Percentiles rank a stretch among this genome's conserved stretches.
These are phyloP conservation scores for Tortricodes alternella DNA, from an alignment of 2,888 invertebrate species.

Conservation along the genomic window DNA sequence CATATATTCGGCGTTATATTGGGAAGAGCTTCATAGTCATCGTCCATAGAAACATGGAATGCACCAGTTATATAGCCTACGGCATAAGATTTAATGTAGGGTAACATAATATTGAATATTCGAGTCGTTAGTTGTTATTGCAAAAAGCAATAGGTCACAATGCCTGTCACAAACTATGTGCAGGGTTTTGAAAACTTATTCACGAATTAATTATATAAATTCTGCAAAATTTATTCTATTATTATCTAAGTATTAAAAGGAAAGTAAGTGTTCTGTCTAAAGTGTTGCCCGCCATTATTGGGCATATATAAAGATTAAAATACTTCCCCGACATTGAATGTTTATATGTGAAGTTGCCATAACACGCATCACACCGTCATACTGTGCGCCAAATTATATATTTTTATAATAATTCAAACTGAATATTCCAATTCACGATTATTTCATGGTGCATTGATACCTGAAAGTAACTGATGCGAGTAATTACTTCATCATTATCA, in stretches of 20 bases:
- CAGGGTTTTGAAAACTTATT: slow-evolving; percentile 27
- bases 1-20: slow-evolving; percentile 30
- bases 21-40: slow-evolving; percentile 27
- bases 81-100: slow-evolving; percentile 24
- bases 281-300: slow-evolving; percentile 12
- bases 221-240: slow-evolving; percentile 29
- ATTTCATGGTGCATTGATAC: slow-evolving; percentile 5
- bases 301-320: slow-evolving; percentile 6
- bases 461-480: slow-evolving; percentile 13
- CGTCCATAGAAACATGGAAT: slow-evolving; percentile 23
- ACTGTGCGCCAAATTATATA: slow-evolving; percentile 75
- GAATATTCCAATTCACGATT: slow-evolving; percentile 71
- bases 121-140: slow-evolving; percentile 30
- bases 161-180: slow-evolving; percentile 33
- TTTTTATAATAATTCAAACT: slow-evolving; percentile 72
- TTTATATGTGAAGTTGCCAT: slow-evolving; percentile 46
- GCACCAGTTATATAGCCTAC: slow-evolving; percentile 29
- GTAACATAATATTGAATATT: slow-evolving; percentile 28
- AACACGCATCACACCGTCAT: slow-evolving; percentile 65
- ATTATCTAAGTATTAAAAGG: slow-evolving; percentile 22
- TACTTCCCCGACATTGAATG: slow-evolving; percentile 21
- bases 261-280: slow-evolving; percentile 26
- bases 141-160: slow-evolving; percentile 33
- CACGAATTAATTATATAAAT: slow-evolving; percentile 27
- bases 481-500: too few relatives aligned